Evolutionary conservation across 2,888 invertebrate species (phyloP).

Genomic region (Aricia artaxerxes): DNA sequence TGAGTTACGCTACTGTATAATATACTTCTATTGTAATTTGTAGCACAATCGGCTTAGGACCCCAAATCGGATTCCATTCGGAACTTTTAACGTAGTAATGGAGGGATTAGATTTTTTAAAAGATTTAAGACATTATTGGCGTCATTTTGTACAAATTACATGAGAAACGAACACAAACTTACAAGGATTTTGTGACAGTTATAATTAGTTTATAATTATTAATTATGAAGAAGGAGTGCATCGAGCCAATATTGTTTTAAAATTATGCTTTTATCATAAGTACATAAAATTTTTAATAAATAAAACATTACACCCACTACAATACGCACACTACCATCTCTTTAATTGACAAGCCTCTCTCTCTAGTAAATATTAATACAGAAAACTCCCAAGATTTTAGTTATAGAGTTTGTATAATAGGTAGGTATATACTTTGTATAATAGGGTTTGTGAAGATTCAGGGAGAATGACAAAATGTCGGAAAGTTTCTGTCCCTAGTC

Average conservation of each 20-base stretch:
- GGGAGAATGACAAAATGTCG: background rate
- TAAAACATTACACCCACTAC: too few relatives aligned
- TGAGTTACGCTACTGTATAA: background rate
- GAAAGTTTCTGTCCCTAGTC: background rate
- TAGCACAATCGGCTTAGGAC: background rate
- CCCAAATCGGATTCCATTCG: background rate
- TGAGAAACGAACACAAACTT: too few relatives aligned
- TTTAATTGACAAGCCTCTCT: too few relatives aligned
- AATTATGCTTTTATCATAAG: too few relatives aligned
- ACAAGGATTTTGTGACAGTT: too few relatives aligned
- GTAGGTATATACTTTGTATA: background rate
- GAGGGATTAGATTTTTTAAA: background rate
- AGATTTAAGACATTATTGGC: background rate
- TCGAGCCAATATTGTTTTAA: too few relatives aligned
- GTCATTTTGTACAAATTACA: too few relatives aligned
- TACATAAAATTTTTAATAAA: too few relatives aligned
- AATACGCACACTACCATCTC: too few relatives aligned
- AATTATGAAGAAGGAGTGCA: too few relatives aligned
- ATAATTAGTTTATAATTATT: too few relatives aligned
- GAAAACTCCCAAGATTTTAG: background rate
- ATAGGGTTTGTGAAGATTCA: background rate
- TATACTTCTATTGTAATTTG: background rate
- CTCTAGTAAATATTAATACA: too few relatives aligned
- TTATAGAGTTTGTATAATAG: background rate
- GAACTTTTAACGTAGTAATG: background rate